Evolutionary conservation across 1,140 invertebrate species (phyloP), one percentile per base, ranked within the genome.

Genomic region (Zaprionus inermis): DNA sequence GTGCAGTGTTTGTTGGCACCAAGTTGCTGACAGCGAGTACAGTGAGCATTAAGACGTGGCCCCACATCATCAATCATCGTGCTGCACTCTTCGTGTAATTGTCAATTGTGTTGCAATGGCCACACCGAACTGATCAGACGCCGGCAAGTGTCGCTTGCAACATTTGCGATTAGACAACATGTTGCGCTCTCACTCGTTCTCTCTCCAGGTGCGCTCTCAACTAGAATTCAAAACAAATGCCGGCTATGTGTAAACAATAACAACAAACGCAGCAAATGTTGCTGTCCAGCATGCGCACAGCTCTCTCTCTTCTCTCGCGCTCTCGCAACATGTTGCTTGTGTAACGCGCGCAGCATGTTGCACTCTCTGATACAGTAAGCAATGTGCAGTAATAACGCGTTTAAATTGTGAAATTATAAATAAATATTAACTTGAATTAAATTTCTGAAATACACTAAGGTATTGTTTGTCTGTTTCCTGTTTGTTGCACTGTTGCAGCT

Each of bases 241-340:
- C 61, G 61, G 61, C 24, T 14, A 12, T 49, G 44, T 5, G 2
- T 2, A 5, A 22, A 18, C 18, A 22, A 49, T 6, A 49, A 12
- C 44, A 49, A 49, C 18, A 11, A 22, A 6, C 4, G 30, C 24
- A 24, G 36, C 20, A 67, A 52, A 54, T 73, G 65, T 69, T 69
- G 65, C 52, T 61, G 28, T 22, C 11, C 56, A 69, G 28, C 56
- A 59, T 69, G 58, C 67, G 59, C 61, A 49, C 24, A 41, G 55
- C 61, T 49, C 64, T 59, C 64, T 57, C n/a, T 10, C 65, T 49
- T 28, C 24, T 28, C 24, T 5, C 24, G 5, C 63, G 55, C 14
- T 55, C 22, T 12, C 0, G 70, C 70, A 68, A 55, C 70, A 72
- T 72, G 70, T 72, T 72, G 70, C 64, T 55, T 14, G 34, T 67